Evolutionary conservation across 2,113 vertebrate species (phyloP), one percentile per base, ranked within the genome.

Genomic region (Chamaetylas fuelleborni): DNA sequence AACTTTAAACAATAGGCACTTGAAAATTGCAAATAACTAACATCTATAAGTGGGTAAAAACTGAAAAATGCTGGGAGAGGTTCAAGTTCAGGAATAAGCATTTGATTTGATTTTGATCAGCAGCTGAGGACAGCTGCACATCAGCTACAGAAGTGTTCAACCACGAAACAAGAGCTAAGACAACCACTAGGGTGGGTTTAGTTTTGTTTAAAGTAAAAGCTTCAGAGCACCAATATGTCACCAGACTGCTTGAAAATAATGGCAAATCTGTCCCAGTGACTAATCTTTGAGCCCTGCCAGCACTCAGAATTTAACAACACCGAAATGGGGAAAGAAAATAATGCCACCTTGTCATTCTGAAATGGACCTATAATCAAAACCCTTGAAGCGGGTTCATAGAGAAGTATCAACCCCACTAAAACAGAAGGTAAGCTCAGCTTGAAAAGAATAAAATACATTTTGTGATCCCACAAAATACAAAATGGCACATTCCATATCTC

Each of bases 201-300:
- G 66, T 77, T 88, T 76, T 69, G 53, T 85, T 93, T 88, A 54
- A 93, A 81, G 57, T 13, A 26, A 92, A 91, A 72, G 57, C 84
- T 92, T 89, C 50, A 78, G 57, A 95, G 69, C 43, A 81, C 43
- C 61, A 83, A 26, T 64, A 50, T 53, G 56, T 79, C 92, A 91
- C 43, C 45, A 60, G 86, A 42, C 71, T 82, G 61, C 73, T 72
- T 38, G 58, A 88, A 90, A 96, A 82, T 80, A 95, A 80, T 58
- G 57, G 89, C 66, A 87, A 83, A 58, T 72, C 54, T 92, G 51
- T 82, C 34, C 36, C 64, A 72, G 53, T 40, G 76, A 80, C 85
- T 83, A 90, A 78, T 90, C 83, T 88, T 82, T 85, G 81, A 96
- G 70, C 58, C 29, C 64, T 95, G 79, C 64, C 79, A 85, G 74